Percentiles rank a stretch among this genome's conserved stretches.
Evolutionary conservation across 92 coral and sea anemone genomes (phyloP).

Genomic region (Zoanthus sociatus): DNA sequence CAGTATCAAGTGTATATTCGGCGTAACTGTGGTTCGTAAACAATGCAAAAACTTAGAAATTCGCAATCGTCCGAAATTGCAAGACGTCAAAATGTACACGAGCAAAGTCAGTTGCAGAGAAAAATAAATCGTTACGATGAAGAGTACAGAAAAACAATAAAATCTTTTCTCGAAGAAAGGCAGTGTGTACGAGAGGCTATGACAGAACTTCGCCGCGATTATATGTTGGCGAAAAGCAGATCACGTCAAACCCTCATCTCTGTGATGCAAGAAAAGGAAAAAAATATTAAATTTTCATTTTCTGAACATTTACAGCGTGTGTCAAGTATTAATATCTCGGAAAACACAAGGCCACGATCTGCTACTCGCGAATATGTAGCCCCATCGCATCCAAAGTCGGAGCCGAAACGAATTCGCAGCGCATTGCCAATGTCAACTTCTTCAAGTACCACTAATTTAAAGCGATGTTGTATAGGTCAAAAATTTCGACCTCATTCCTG

Average conservation of each 20-base stretch:
- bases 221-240: not conserved
- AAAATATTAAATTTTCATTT: not conserved
- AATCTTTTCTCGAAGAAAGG: slow-evolving; percentile 58
- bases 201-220: slow-evolving; percentile 50
- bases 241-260: not conserved
- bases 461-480: not conserved
- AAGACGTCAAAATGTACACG: slow-evolving; percentile 72
- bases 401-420: not conserved
- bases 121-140: slow-evolving; percentile 66
- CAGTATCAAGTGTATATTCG: not conserved
- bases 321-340: not conserved
- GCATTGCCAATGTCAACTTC: slow-evolving; percentile 8
- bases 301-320: not conserved
- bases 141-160: slow-evolving; percentile 74
- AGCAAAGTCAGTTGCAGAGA: slow-evolving; percentile 67
- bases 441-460: not conserved
- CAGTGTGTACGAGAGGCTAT: slow-evolving; percentile 61
- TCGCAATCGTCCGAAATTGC: slow-evolving; percentile 77
- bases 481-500: slow-evolving; percentile 5
- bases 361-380: not conserved
- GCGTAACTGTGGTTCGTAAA: not conserved
- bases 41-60: slow-evolving; percentile 11
- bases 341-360: not conserved
- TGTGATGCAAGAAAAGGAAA: not conserved
- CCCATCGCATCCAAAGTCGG: not conserved